Conservation (phyloP, 2,888 invertebrate genomes). For the Calliopum simillimum region DNA sequence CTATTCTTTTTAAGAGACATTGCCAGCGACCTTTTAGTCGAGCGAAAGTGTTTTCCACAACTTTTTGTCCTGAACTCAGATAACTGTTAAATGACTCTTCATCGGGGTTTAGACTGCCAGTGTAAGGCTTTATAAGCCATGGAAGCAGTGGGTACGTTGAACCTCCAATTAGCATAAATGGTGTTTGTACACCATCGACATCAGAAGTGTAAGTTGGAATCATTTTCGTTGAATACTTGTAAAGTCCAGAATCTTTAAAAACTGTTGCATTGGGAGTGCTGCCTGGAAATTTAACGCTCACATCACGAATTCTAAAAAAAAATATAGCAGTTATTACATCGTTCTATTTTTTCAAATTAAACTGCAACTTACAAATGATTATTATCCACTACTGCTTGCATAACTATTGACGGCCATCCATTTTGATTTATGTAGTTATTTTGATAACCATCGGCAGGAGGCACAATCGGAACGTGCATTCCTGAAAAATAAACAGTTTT, state of each 20-base stretch:
- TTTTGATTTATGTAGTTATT: background rate
- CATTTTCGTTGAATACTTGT: background rate
- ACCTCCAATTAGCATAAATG: background rate
- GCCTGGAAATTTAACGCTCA: too few relatives aligned
- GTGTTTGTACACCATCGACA: background rate
- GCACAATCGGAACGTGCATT: background rate
- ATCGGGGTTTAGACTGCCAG: background rate
- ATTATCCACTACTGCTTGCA: slow-evolving; percentile 1
- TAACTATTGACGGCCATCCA: background rate
- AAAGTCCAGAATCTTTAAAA: background rate
- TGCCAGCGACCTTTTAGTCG: too few relatives aligned
- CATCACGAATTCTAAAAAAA: too few relatives aligned
- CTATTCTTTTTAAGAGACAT: too few relatives aligned
- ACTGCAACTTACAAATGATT: background rate
- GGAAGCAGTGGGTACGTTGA: background rate
- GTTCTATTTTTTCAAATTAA: too few relatives aligned
- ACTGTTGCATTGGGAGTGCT: background rate
- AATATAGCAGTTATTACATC: too few relatives aligned
- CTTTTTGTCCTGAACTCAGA: too few relatives aligned
- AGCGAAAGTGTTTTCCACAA: too few relatives aligned
- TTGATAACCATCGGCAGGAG: background rate
- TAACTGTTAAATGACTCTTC: background rate
- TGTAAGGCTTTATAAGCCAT: background rate
- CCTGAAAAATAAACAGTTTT: background rate
- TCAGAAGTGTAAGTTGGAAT: background rate